A percentile compares a stretch with the other conserved stretches of the same genome.
Evolutionary conservation across 2,797 vertebrate species (phyloP).

Genomic region (Dromococcyx pavoninus): DNA sequence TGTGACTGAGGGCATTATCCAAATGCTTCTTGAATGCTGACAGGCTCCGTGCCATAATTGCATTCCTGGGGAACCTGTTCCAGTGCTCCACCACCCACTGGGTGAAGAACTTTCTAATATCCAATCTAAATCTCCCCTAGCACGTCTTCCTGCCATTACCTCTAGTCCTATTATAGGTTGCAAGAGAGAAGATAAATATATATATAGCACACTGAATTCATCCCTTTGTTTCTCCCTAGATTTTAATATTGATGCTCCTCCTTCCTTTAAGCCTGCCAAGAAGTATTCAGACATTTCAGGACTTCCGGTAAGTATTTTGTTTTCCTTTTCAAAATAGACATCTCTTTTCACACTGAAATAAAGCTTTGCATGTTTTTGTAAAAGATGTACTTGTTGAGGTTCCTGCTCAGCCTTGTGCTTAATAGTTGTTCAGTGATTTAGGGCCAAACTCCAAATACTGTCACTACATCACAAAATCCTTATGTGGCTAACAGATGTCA

Average conservation of each 20-base stretch:
- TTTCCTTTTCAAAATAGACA: not conserved
- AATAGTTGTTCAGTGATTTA: not conserved
- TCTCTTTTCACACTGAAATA: not conserved
- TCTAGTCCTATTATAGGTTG: too few relatives aligned
- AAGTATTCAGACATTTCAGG: constrained; percentile 99
- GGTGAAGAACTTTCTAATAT: too few relatives aligned
- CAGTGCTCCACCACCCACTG: too few relatives aligned
- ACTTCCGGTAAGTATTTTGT: constrained; percentile 85
- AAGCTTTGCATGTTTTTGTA: not conserved
- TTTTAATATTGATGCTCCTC: constrained; percentile 92
- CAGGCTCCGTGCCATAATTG: too few relatives aligned
- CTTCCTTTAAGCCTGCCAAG: constrained; percentile 93
- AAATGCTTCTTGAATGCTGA: too few relatives aligned
- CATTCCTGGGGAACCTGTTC: too few relatives aligned
- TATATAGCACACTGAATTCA: not conserved
- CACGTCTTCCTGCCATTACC: too few relatives aligned
- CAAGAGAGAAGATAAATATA: too few relatives aligned
- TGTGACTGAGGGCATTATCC: too few relatives aligned
- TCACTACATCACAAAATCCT: not conserved
- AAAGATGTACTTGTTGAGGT: not conserved
- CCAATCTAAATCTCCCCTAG: too few relatives aligned
- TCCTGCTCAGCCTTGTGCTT: not conserved
- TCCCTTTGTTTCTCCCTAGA: constrained; percentile 74
- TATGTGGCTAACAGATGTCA: not conserved
- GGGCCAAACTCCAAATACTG: not conserved